Conservation (phyloP, 2,888 invertebrate species). For the Yponomeuta plumbellus region DNA sequence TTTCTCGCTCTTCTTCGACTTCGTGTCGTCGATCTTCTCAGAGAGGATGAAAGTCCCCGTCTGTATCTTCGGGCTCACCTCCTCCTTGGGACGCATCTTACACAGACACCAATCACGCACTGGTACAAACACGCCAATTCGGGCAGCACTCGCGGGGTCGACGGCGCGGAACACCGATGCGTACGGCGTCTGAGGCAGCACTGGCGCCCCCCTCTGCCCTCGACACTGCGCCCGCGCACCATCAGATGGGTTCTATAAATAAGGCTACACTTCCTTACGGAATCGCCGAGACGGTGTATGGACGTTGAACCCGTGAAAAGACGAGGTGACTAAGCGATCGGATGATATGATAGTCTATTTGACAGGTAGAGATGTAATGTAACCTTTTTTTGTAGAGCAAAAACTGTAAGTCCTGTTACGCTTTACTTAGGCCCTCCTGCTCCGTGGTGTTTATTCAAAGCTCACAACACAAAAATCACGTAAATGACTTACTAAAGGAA, state of each 20-base stretch:
- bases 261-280: constrained; percentile 61
- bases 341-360: constrained; percentile 1
- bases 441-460: neutral
- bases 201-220: constrained; percentile 29
- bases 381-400: neutral
- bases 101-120: constrained; percentile 33
- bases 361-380: neutral
- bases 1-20: constrained; percentile 65
- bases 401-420: neutral
- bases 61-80: constrained; percentile 57
- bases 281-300: constrained; percentile 63
- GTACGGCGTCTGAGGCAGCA: constrained; percentile 42
- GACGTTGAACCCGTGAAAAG: constrained; percentile 67
- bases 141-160: constrained; percentile 40
- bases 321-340: constrained; percentile 43
- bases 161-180: constrained; percentile 40
- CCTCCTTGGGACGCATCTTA: constrained; percentile 67
- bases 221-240: constrained; percentile 24
- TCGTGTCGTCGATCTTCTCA: constrained; percentile 73
- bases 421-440: neutral
- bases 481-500: too few species aligned
- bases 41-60: constrained; percentile 75
- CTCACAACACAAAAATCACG: too few species aligned
- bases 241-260: constrained; percentile 54
- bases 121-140: constrained; percentile 55